A percentile compares a stretch with the other conserved stretches of the same genome.
phyloP scores from a whole-genome alignment of 2,888 invertebrate species.

The Amphipoea oculea region DNA sequence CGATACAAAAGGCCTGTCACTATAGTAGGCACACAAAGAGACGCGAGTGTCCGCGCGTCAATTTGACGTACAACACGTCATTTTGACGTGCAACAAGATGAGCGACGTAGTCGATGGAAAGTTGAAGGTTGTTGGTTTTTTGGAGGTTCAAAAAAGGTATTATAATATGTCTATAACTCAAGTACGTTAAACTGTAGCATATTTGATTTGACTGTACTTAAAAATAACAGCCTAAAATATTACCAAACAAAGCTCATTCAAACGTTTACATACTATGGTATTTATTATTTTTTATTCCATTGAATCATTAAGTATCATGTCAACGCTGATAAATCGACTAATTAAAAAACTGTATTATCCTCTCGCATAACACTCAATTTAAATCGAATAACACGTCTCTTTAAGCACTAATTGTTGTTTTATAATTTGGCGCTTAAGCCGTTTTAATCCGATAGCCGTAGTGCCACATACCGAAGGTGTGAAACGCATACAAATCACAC shows the following conservation, averaged over 20 bases:
- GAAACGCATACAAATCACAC: constrained; percentile 72
- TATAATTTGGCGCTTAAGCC: constrained; percentile 68
- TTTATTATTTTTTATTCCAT: constrained; percentile 9
- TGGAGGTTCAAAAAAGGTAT: constrained; percentile 6
- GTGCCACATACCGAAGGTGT: constrained; percentile 56
- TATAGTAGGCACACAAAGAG: constrained; percentile 62
- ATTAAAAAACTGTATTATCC: constrained; percentile 7
- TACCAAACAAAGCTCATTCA: constrained; percentile 26
- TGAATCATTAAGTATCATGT: constrained; percentile 32
- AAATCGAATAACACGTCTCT: constrained; percentile 65
- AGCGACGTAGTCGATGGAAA: constrained; percentile 29
- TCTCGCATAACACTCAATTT: constrained; percentile 37
- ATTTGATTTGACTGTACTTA: constrained; percentile 2
- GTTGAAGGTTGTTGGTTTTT: constrained; percentile 33
- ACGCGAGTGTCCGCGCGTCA: constrained; percentile 56
- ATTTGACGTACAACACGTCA: constrained; percentile 57
- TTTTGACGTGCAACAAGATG: constrained; percentile 40
- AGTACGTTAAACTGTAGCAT: neutral
- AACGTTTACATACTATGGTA: neutral
- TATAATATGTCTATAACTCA: neutral
- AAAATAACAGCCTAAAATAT: neutral
- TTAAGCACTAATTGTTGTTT: constrained; percentile 70
- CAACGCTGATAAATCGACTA: constrained; percentile 6
- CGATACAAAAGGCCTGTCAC: constrained; percentile 64
- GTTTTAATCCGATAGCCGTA: constrained; percentile 47